Percentiles rank a stretch among this genome's conserved stretches.
Evolutionary conservation across 2,113 vertebrate genomes (phyloP).

Genomic region (Sinocyclocheilus anshuiensis): DNA sequence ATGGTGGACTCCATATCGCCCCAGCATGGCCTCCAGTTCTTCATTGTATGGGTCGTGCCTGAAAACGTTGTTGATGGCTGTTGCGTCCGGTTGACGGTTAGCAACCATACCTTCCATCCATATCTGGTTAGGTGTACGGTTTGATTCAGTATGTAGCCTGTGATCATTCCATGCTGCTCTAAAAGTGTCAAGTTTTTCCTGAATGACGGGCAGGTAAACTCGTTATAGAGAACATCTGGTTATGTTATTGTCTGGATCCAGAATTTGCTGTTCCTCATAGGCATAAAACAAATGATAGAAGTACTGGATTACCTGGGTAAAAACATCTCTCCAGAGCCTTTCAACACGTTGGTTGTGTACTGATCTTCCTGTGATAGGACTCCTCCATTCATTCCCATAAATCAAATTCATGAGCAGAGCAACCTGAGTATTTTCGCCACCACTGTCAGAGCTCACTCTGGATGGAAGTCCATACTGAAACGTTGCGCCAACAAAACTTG

Average conservation of each 20-base stretch:
- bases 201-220: conserved; percentile 3
- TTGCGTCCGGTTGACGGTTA: neutral
- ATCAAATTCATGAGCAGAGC: neutral
- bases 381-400: neutral
- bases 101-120: conserved; percentile 18
- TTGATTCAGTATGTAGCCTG: too few species aligned
- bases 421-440: neutral
- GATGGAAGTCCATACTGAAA: neutral
- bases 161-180: neutral
- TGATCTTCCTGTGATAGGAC: neutral
- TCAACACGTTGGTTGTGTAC: neutral
- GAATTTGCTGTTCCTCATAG: neutral
- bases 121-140: conserved; percentile 7
- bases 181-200: neutral
- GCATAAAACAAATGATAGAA: neutral
- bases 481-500: neutral
- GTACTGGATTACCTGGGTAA: neutral
- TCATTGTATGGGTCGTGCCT: neutral
- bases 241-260: neutral
- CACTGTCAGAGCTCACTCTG: conserved; percentile 10
- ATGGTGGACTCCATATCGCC: neutral
- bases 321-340: neutral
- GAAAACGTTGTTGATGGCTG: conserved; percentile 36
- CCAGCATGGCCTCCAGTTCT: conserved; percentile 8
- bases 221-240: neutral